A percentile compares a stretch with the other conserved stretches of the same genome.
phyloP scores from a whole-genome alignment of 2,797 vertebrate species.

The Ptychobarbus kaznakovi region DNA sequence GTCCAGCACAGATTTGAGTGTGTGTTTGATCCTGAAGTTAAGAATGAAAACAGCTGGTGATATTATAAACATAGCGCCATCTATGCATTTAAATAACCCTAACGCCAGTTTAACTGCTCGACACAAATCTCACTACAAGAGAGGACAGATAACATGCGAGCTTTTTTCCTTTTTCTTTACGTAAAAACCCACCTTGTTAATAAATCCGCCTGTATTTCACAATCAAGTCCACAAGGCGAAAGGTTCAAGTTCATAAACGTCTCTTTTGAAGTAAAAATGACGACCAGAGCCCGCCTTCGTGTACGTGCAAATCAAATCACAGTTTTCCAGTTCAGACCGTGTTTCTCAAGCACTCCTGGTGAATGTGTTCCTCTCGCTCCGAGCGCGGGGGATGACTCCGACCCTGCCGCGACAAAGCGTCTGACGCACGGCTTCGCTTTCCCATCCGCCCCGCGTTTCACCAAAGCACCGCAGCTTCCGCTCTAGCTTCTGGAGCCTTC shows the following conservation, averaged over 20 bases:
- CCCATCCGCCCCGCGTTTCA: constrained; percentile 66
- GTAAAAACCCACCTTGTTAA: constrained; percentile 90
- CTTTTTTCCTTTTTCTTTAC: constrained; percentile 68
- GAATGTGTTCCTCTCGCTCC: constrained; percentile 48
- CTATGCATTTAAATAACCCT: constrained; percentile 94
- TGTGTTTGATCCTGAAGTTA: constrained; percentile 98
- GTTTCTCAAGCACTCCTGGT: constrained; percentile 67
- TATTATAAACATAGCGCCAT: constrained; percentile 84
- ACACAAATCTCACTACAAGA: constrained; percentile 92
- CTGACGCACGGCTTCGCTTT: constrained; percentile 51
- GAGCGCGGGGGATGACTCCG: constrained; percentile 31
- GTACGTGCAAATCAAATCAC: constrained; percentile 91
- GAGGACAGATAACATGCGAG: constrained; percentile 96
- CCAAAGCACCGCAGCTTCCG: constrained; percentile 62
- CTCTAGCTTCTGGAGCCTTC: constrained; percentile 54
- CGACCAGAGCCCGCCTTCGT: constrained; percentile 73
- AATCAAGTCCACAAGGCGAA: constrained; percentile 79
- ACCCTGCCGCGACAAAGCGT: constrained; percentile 30
- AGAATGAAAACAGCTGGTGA: constrained; percentile 99
- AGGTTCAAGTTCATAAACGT: constrained; percentile 79
- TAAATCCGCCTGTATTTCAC: constrained; percentile 81
- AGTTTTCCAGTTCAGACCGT: constrained; percentile 82
- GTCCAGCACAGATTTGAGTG: constrained; percentile 99
- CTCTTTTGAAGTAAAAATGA: constrained; percentile 80
- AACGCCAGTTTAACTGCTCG: constrained; percentile 95